Evolutionary conservation across 64 coral and sea anemone species (phyloP).

Genomic region (Dendronephthya gigantea): DNA sequence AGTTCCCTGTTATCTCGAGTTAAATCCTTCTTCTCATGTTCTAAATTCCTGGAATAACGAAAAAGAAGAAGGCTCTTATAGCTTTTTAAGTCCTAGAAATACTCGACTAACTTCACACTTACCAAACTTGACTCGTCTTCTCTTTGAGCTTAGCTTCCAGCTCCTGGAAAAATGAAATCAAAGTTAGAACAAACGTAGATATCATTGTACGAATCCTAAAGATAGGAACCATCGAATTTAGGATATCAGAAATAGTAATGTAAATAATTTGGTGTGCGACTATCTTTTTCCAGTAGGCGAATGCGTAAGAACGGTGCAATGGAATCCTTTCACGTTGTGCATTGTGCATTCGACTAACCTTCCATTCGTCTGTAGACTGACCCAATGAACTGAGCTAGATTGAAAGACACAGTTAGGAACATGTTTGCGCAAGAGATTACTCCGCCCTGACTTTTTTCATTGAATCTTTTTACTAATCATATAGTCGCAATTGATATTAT

Average conservation of each 20-base stretch:
- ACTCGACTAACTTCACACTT: neutral
- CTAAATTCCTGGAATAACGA: slow-evolving; percentile 51
- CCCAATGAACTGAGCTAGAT: neutral
- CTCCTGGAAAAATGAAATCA: neutral
- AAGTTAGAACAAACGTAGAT: neutral
- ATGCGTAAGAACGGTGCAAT: too few species aligned
- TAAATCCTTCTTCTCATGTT: slow-evolving; percentile 67
- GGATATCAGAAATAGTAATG: too few species aligned
- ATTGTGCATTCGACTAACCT: neutral
- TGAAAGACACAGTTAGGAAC: slow-evolving; percentile 6
- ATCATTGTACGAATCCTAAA: too few species aligned
- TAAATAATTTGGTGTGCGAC: too few species aligned
- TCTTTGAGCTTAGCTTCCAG: neutral
- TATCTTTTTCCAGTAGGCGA: too few species aligned
- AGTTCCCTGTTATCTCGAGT: slow-evolving; percentile 51
- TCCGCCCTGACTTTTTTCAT: neutral
- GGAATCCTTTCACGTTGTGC: neutral
- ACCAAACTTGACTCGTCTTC: neutral
- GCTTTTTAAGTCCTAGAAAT: too few species aligned
- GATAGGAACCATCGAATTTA: too few species aligned
- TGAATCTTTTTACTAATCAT: neutral
- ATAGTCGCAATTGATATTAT: neutral
- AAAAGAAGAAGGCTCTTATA: too few species aligned
- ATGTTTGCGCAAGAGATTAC: neutral
- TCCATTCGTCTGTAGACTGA: neutral